Evolutionary conservation across 2,113 vertebrate genomes (phyloP).

Genomic region (Callorhinus ursinus): DNA sequence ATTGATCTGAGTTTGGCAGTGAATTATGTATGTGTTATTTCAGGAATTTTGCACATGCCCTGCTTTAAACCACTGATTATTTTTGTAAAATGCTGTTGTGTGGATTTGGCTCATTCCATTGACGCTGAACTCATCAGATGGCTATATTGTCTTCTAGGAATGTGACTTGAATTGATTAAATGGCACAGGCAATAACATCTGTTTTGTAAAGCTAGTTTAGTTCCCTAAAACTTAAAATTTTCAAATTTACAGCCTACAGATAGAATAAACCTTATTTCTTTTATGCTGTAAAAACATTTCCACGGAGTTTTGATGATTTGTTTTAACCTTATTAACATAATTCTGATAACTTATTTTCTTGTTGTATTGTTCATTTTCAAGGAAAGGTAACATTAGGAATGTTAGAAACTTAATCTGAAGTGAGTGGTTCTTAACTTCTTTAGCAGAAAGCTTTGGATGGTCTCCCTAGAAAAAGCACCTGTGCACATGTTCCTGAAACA

Average conservation of each 20-base stretch:
- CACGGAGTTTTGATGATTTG: constrained; percentile 36
- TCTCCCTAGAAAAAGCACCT: neutral
- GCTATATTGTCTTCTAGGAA: constrained; percentile 76
- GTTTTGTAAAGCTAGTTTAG: constrained; percentile 64
- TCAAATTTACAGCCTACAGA: constrained; percentile 63
- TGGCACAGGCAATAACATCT: constrained; percentile 67
- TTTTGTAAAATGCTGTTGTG: constrained; percentile 81
- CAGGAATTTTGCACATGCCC: constrained; percentile 71
- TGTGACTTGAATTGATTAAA: constrained; percentile 76
- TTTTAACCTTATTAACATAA: constrained; percentile 38
- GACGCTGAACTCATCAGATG: constrained; percentile 75
- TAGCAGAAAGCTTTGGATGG: neutral
- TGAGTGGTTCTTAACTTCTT: neutral
- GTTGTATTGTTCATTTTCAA: constrained; percentile 11
- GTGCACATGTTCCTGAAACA: neutral
- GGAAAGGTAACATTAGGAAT: constrained; percentile 39
- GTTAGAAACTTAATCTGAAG: neutral
- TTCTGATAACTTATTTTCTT: constrained; percentile 48
- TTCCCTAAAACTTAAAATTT: constrained; percentile 71
- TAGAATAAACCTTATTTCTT: constrained; percentile 61
- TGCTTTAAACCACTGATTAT: constrained; percentile 71
- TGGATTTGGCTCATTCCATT: constrained; percentile 64
- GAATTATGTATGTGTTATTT: constrained; percentile 73
- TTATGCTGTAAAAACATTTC: constrained; percentile 48
- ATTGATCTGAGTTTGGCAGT: constrained; percentile 78